Base-by-base conservation (phyloP, 2,888 invertebrate genomes). In the Habroteleia sp. region DNA sequence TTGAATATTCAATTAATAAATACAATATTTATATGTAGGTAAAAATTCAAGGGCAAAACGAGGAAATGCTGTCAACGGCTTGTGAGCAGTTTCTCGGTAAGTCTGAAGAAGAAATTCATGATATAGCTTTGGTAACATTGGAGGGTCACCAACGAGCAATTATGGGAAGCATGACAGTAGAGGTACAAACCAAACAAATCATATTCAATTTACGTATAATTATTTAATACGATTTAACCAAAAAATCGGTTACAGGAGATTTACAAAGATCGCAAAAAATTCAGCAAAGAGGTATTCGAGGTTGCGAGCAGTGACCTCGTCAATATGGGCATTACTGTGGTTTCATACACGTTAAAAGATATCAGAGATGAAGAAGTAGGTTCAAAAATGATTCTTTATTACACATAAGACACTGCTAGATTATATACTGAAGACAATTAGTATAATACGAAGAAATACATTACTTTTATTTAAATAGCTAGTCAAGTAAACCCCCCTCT, bases 121-220 rank as follows among this genome's bases (percentile, higher is more conserved):
- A 96, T 87, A 96, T 97, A 89, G 97, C 97, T 14, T 91, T 97
- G 73, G 96, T 96, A 27, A 97, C 97, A 31, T 89, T 97, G 14
- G 97, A 97, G 89, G 97, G 97, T 52, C 97, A 97, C 87, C 97
- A 97, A 89, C 91, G 97, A 77, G 97, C 97, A 78, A 97, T 97
- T 77, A 97, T 97, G 97, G 97, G 97, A 20, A 96, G 96, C 76
- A 97, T 97, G 97, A 97, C 97, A 0, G 97, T 97, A 1, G 97
- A 97, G 90, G 91, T 91, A 86, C 10, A 42, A 48, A 23, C 3
- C n/a, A 33, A 44, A 42, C 10, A 8, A 25, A 14, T 33, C n/a
- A n/a, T n/a, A n/a, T n/a, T 25, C 3, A 25, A 6, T 31, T 11
- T 31, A 3, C 2, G 7, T n/a, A 33, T 11, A 33, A 10, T 4